Evolutionary conservation across 2,797 vertebrate species (phyloP).

Genomic region (Paedocypris micromegethes): DNA sequence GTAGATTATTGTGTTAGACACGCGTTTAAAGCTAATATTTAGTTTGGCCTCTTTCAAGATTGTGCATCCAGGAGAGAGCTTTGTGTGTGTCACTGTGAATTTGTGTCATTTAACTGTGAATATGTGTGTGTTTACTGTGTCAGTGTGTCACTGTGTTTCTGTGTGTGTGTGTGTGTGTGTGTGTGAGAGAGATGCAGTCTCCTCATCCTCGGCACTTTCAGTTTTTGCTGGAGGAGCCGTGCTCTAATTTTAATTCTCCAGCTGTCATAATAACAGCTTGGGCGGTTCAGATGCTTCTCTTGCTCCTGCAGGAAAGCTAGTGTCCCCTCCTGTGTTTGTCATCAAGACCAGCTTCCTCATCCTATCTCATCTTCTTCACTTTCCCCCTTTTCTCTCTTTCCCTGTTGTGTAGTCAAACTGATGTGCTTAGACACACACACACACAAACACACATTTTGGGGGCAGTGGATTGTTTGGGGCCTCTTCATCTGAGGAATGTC

Average conservation of each 20-base stretch:
- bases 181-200: too few relatives aligned
- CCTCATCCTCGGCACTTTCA: too few relatives aligned
- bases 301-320: constrained; percentile 40
- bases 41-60: constrained; percentile 31
- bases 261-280: too few relatives aligned
- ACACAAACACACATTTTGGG: background rate
- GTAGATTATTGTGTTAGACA: constrained; percentile 36
- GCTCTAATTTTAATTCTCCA: too few relatives aligned
- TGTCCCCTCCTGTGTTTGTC: constrained; percentile 38
- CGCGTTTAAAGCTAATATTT: constrained; percentile 42
- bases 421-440: too few relatives aligned
- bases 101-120: too few relatives aligned
- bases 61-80: constrained; percentile 21
- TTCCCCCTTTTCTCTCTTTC: constrained; percentile 7
- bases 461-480: constrained; percentile 9
- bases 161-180: too few relatives aligned
- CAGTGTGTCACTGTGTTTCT: too few relatives aligned
- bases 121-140: too few relatives aligned
- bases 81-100: background rate
- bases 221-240: too few relatives aligned
- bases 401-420: too few relatives aligned
- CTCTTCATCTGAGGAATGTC: constrained; percentile 6
- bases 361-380: constrained; percentile 16
- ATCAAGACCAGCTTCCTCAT: constrained; percentile 35
- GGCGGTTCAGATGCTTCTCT: constrained; percentile 4